Evolutionary conservation across 2,888 invertebrate genomes (phyloP), one percentile per base, ranked within the genome.

Genomic region (Cryptocephalus primarius): DNA sequence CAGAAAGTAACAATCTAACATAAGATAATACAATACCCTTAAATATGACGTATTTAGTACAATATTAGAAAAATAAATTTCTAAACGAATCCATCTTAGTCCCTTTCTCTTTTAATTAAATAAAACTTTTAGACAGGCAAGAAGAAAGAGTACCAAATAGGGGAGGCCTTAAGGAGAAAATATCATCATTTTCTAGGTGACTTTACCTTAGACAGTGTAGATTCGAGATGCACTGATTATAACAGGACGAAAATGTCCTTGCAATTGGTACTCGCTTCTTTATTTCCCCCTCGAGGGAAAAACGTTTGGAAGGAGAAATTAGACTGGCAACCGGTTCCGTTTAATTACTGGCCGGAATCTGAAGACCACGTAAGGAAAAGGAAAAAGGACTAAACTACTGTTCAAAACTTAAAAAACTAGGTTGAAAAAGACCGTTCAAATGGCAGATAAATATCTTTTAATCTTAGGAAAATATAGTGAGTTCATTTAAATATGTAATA

Each of bases 191-290:
- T 81, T 61, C 65, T 85, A 43, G 78, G 78, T 10, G 62, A 69
- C 41, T 84, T 80, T 62, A 69, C 69, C 49, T 72, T 77, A 10
- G 73, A 77, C 47, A 58, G 56, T 22, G 52, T 85, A 43, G 74
- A 77, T 62, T 76, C 85, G 1, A 75, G 82, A 61, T 80, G 80
- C 46, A 85, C 86, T 1, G 80, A 82, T 51, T 78, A 81, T 14
- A 76, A 82, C 58, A 74, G 88, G 44, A 82, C 88, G 2, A 75
- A 83, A 63, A 83, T 83, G 79, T 82, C 83, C 43, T 77, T 83
- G 41, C 74, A 79, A 55, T 70, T 80, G 22, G 76, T 83, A 40
- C 67, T 85, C 49, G 82, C 85, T 13, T 84, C 82, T 9, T 64
- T 88, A 46, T 85, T 78, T 69, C 80, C 80, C 42, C 82, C 83